These are phyloP conservation scores for Nebria brevicollis DNA, from an alignment of 2,888 invertebrate genomes.

Conservation along the genomic window DNA sequence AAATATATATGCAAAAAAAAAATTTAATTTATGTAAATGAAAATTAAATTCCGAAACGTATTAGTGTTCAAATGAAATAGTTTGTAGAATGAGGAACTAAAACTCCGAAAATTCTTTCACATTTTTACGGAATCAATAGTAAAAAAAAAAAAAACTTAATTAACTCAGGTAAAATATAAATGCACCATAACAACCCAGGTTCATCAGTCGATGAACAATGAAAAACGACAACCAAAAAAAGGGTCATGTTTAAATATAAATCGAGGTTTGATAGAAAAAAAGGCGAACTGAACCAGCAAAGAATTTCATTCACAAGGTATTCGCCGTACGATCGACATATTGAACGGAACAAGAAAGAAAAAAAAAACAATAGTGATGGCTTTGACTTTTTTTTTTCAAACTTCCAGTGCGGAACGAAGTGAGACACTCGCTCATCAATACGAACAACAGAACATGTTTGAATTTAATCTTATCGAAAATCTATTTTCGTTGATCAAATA, in stretches of 20 bases:
- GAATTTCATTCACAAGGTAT: conserved; percentile 16
- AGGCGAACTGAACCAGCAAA: background rate
- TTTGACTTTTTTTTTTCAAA: background rate
- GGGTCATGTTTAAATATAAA: conserved; percentile 4
- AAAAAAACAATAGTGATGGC: background rate
- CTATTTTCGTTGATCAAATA: background rate
- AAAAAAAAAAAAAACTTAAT: conserved; percentile 11
- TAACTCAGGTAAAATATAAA: background rate
- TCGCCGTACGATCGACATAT: conserved; percentile 18
- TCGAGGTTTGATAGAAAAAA: conserved; percentile 1
- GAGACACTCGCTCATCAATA: conserved; percentile 1
- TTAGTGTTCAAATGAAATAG: background rate
- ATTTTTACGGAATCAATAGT: background rate
- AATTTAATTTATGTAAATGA: too few species aligned
- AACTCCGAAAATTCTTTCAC: background rate
- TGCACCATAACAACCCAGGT: conserved; percentile 9
- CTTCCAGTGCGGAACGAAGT: conserved; percentile 10
- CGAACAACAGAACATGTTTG: background rate
- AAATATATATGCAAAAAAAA: too few species aligned
- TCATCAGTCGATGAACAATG: conserved; percentile 12
- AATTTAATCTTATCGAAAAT: background rate
- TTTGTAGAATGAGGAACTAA: background rate
- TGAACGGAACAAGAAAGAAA: conserved; percentile 3
- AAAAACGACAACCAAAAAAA: background rate
- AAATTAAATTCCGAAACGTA: background rate